Evolutionary conservation across 2,113 vertebrate genomes (phyloP).

Genomic region (Zapus hudsonius): DNA sequence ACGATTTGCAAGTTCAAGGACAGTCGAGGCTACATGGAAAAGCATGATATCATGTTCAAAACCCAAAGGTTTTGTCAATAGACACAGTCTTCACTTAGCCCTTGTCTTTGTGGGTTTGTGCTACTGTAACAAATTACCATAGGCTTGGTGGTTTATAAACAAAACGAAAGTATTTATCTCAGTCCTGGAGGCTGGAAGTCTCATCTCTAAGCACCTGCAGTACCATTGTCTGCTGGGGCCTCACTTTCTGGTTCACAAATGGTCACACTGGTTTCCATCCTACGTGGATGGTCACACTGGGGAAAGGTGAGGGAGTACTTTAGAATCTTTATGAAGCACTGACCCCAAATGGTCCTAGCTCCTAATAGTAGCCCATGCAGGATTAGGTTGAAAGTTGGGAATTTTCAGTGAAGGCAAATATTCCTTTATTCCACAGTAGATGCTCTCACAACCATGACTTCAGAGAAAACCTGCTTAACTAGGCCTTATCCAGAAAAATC

Average conservation of each 20-base stretch:
- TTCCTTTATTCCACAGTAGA: not conserved
- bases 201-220: not conserved
- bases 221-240: not conserved
- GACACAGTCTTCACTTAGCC: not conserved
- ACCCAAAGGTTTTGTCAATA: not conserved
- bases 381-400: not conserved
- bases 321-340: not conserved
- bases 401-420: not conserved
- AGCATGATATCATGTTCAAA: not conserved
- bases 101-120: not conserved
- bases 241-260: not conserved
- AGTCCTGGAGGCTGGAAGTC: not conserved
- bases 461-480: conserved; percentile 12
- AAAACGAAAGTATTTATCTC: not conserved
- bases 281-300: not conserved
- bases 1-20: too few relatives aligned
- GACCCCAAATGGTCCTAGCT: not conserved
- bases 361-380: not conserved
- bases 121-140: not conserved
- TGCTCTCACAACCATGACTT: not conserved
- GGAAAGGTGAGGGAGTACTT: not conserved
- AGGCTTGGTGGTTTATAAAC: not conserved
- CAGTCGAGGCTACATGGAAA: too few relatives aligned
- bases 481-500: conserved; percentile 6
- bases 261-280: too few relatives aligned